Conservation (phyloP, 2,888 invertebrate species). For the Crioceris asparagi region DNA sequence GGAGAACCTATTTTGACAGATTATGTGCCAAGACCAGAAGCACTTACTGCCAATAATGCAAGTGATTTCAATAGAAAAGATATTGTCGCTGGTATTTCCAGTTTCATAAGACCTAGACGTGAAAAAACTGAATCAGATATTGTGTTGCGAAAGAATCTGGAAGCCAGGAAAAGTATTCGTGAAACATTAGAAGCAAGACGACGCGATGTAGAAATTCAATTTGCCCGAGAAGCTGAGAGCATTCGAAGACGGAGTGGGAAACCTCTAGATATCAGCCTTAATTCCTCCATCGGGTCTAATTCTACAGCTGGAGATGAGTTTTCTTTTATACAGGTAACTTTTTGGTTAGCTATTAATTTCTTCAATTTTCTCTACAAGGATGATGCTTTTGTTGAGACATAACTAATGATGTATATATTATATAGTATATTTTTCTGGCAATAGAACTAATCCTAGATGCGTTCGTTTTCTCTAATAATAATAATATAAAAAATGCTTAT, state of each 20-base stretch:
- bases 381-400: too few species aligned
- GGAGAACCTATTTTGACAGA: constrained; percentile 64
- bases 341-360: constrained; percentile 20
- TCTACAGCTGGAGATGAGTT: constrained; percentile 35
- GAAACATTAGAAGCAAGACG: constrained; percentile 41
- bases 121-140: constrained; percentile 87
- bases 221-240: constrained; percentile 36
- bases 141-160: constrained; percentile 57
- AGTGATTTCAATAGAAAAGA: too few species aligned
- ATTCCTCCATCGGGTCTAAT: constrained; percentile 30
- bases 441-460: too few species aligned
- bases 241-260: constrained; percentile 40
- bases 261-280: constrained; percentile 35
- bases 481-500: too few species aligned
- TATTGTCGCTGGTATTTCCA: constrained; percentile 23
- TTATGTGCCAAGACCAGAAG: constrained; percentile 42
- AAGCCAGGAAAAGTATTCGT: constrained; percentile 41
- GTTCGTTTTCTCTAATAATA: too few species aligned
- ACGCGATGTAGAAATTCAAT: constrained; percentile 38
- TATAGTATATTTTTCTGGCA: too few species aligned
- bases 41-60: background rate
- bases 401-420: too few species aligned
- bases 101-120: constrained; percentile 57
- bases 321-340: constrained; percentile 38
- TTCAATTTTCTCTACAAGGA: too few species aligned